phyloP scores from a whole-genome alignment of 2,797 vertebrate species.

The Smutsia temminckii region DNA sequence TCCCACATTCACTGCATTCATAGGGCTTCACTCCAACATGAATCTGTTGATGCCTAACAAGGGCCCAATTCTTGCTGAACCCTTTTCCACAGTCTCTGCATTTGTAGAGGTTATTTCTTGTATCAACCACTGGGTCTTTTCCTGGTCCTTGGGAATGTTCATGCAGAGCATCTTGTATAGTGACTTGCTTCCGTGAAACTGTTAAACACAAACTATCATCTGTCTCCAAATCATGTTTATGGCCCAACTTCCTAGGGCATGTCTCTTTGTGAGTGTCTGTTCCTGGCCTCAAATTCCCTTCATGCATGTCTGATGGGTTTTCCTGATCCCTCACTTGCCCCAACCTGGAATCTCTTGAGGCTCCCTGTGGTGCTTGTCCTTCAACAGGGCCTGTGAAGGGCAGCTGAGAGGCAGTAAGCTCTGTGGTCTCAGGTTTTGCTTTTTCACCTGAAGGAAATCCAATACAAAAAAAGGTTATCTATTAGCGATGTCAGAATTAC shows the following conservation, averaged over 20 bases:
- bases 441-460: conserved; percentile 58
- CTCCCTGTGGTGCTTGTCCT: background rate
- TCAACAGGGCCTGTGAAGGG: background rate
- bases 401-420: background rate
- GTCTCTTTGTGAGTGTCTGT: background rate
- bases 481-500: conserved; percentile 26
- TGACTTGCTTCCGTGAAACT: conserved; percentile 19
- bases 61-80: conserved; percentile 66
- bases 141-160: background rate
- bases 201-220: conserved; percentile 8
- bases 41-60: conserved; percentile 58
- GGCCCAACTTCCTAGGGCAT: background rate
- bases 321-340: background rate
- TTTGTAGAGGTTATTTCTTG: background rate
- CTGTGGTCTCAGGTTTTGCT: conserved; percentile 29
- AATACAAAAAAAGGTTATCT: background rate
- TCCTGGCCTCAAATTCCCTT: background rate
- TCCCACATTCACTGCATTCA: conserved; percentile 58
- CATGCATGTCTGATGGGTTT: background rate
- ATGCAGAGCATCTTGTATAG: background rate
- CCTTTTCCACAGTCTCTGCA: conserved; percentile 69
- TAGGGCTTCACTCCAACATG: conserved; percentile 62
- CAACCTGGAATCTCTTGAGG: background rate
- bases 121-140: background rate
- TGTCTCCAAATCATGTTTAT: background rate